These are phyloP conservation scores for Scyliorhinus canicula DNA, from an alignment of 2,797 vertebrate species.

Conservation along the genomic window DNA sequence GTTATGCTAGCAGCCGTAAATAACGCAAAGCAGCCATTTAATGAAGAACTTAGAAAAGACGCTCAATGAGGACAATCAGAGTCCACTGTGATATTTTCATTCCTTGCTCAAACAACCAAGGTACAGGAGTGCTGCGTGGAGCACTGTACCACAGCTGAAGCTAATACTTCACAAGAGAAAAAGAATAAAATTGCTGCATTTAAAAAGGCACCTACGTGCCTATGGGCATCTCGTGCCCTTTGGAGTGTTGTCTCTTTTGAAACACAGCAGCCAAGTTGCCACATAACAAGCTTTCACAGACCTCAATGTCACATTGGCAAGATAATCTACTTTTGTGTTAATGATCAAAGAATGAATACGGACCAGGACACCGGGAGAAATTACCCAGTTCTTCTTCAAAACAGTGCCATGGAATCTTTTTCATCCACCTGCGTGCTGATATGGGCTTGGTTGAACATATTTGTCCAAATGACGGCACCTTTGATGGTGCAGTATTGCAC, in stretches of 20 bases:
- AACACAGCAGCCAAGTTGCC: background rate
- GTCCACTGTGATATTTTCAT: background rate
- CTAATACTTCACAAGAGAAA: background rate
- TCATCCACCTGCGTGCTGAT: no score
- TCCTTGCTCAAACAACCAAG: background rate
- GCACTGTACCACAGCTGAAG: background rate
- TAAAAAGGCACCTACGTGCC: background rate
- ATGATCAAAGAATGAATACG: background rate
- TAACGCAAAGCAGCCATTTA: background rate
- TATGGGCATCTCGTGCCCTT: background rate
- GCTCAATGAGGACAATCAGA: background rate
- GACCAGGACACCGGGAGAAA: background rate
- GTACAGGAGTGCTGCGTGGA: background rate
- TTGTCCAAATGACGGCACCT: background rate
- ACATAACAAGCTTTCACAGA: background rate
- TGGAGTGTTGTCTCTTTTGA: background rate
- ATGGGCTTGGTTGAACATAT: background rate
- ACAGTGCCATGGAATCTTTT: background rate
- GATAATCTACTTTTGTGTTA: background rate
- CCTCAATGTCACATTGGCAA: background rate
- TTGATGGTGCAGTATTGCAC: no score
- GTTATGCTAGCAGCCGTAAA: background rate
- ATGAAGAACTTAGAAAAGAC: background rate
- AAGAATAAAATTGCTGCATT: background rate
- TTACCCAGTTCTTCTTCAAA: background rate